These are phyloP conservation scores for Ceyx margarethae DNA, from an alignment of 2,113 vertebrate species.

Conservation along the genomic window DNA sequence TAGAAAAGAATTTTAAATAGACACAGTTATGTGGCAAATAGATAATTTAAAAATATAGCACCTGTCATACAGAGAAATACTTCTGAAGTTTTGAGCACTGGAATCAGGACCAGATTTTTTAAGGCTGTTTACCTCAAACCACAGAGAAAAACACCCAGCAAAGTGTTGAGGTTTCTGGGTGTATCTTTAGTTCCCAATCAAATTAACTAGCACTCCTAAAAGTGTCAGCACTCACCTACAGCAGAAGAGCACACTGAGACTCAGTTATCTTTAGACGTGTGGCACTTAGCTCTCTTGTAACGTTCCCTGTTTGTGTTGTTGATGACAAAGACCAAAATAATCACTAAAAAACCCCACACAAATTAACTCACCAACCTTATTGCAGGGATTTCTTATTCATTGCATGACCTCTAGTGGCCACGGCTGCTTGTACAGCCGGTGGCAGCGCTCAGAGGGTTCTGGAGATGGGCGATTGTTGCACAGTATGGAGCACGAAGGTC, in stretches of 20 bases:
- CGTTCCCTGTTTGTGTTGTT: neutral
- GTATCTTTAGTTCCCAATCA: neutral
- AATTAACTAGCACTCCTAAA: neutral
- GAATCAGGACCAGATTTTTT: neutral
- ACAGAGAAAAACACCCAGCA: neutral
- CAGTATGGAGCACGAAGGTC: neutral
- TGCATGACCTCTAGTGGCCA: conserved; percentile 54
- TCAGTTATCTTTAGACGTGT: neutral
- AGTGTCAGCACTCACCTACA: neutral
- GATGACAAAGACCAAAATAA: neutral
- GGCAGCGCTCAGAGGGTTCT: fast-evolving
- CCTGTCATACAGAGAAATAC: neutral
- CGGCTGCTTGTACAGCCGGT: neutral
- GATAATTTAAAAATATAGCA: neutral
- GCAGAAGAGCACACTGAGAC: neutral
- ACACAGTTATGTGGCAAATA: neutral
- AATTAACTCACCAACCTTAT: neutral
- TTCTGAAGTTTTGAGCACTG: neutral
- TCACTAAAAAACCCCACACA: neutral
- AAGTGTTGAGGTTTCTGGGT: neutral
- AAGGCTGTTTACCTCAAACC: neutral
- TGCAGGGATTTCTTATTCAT: neutral
- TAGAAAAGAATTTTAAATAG: neutral
- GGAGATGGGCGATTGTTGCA: neutral
- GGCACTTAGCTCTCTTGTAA: neutral